Evolutionary conservation across 2,797 vertebrate species (phyloP).

Genomic region (Avahi laniger): DNA sequence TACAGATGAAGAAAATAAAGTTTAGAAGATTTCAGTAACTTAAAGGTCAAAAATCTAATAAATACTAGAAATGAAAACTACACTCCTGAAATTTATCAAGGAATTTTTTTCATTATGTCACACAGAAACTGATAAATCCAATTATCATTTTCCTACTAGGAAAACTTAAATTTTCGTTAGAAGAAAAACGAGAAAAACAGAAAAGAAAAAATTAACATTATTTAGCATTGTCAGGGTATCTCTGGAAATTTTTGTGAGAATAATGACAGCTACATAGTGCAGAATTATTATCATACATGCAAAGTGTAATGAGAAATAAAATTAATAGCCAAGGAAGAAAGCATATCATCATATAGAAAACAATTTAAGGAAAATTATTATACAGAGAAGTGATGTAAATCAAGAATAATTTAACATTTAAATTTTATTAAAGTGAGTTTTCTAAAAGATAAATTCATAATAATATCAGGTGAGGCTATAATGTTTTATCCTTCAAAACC

Average conservation of each 20-base stretch:
- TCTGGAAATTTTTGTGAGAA: background rate
- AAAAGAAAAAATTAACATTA: background rate
- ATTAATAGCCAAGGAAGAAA: background rate
- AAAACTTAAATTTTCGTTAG: background rate
- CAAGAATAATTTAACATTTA: background rate
- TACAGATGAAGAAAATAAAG: background rate
- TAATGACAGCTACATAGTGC: background rate
- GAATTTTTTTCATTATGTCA: background rate
- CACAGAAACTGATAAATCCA: background rate
- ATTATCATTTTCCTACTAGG: background rate
- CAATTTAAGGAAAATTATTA: background rate
- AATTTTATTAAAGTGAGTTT: background rate
- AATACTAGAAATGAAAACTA: background rate
- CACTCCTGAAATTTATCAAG: background rate
- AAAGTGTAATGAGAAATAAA: conserved; percentile 32
- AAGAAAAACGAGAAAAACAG: background rate
- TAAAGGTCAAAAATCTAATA: background rate
- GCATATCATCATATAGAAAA: background rate
- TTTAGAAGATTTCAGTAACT: background rate
- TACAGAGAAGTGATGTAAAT: background rate
- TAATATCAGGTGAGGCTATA: background rate
- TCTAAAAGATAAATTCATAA: background rate
- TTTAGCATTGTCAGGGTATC: background rate
- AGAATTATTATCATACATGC: background rate
- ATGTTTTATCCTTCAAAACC: background rate